A percentile compares a stretch with the other conserved stretches of the same genome.
Evolutionary conservation across 2,888 invertebrate genomes (phyloP).

Genomic region (Limenitis camilla): DNA sequence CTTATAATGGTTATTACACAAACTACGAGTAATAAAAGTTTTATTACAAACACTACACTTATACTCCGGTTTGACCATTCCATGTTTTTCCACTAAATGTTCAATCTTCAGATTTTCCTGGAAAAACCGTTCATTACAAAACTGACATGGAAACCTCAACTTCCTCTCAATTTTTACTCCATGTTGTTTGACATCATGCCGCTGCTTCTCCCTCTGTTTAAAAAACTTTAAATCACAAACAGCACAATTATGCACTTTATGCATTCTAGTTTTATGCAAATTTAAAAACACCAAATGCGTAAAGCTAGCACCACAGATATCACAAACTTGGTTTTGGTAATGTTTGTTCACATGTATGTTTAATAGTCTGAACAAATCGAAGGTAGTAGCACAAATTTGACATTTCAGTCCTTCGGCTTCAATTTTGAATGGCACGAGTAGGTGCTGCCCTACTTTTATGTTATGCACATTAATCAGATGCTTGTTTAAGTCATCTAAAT

Average conservation of each 20-base stretch:
- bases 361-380: constrained; percentile 43
- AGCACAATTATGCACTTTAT: constrained; percentile 40
- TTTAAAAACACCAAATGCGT: constrained; percentile 55
- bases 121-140: constrained; percentile 45
- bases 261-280: constrained; percentile 48
- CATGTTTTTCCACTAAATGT: constrained; percentile 49
- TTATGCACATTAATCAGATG: constrained; percentile 42
- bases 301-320: constrained; percentile 57
- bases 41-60: constrained; percentile 49
- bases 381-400: constrained; percentile 48
- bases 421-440: constrained; percentile 56
- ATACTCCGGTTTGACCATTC: constrained; percentile 43
- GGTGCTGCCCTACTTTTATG: constrained; percentile 36
- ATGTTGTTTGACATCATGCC: constrained; percentile 34
- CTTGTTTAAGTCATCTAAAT: constrained; percentile 32
- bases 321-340: constrained; percentile 57
- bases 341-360: constrained; percentile 64
- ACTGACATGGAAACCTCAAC: constrained; percentile 45
- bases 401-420: constrained; percentile 38
- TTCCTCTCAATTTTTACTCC: constrained; percentile 37
- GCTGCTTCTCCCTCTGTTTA: constrained; percentile 32
- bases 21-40: constrained; percentile 49
- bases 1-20: constrained; percentile 56
- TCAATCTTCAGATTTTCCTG: constrained; percentile 43
- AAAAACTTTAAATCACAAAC: constrained; percentile 40